A percentile compares a stretch with the other conserved stretches of the same genome.
These are phyloP conservation scores for Periophthalmus modestus DNA, from an alignment of 2,113 vertebrate genomes.

Conservation along the genomic window DNA sequence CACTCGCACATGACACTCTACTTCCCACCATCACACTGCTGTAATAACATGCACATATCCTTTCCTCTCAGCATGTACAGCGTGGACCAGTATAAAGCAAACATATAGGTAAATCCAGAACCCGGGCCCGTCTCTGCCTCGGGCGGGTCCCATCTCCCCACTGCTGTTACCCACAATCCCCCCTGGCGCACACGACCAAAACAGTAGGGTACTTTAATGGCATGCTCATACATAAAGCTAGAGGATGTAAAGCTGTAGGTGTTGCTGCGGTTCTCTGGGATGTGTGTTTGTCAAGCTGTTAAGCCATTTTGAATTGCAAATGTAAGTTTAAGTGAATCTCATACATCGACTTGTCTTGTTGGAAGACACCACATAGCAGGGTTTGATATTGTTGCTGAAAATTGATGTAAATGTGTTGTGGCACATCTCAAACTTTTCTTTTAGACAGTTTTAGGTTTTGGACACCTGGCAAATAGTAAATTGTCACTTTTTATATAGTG, in stretches of 20 bases:
- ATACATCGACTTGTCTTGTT: not conserved
- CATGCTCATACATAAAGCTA: not conserved
- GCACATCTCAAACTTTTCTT: too few species aligned
- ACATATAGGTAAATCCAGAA: not conserved
- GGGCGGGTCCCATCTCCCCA: not conserved
- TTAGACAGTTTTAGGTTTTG: too few species aligned
- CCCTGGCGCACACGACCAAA: not conserved
- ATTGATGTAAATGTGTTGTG: too few species aligned
- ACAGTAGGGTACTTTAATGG: not conserved
- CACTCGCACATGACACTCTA: not conserved
- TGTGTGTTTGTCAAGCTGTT: not conserved
- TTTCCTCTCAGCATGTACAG: not conserved
- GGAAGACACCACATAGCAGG: not conserved
- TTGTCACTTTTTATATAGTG: too few species aligned
- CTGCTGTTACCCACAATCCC: not conserved
- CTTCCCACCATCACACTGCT: not conserved
- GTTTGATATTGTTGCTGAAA: not conserved
- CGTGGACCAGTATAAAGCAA: not conserved
- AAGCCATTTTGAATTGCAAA: slow-evolving; percentile 7
- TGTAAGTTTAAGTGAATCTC: not conserved
- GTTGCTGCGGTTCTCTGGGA: not conserved
- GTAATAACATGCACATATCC: slow-evolving; percentile 10
- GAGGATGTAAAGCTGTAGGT: not conserved
- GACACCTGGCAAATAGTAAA: too few species aligned
- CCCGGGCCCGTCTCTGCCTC: not conserved